Evolutionary conservation across 1,140 invertebrate genomes (phyloP).

Genomic region (Leptestheria dahalacensis): DNA sequence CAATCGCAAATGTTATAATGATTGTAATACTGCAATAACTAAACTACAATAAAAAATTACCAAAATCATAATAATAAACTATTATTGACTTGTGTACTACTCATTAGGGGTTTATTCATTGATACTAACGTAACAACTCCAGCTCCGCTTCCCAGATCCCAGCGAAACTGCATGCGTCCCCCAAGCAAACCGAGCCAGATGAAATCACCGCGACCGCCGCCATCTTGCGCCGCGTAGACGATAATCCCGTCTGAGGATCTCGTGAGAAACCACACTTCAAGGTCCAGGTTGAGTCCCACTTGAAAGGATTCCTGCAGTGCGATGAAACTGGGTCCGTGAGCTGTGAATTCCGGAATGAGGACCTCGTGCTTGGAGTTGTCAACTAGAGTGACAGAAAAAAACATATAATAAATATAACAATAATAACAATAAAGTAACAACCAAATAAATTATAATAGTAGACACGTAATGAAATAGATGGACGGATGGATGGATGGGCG

Average conservation of each 20-base stretch:
- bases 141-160: conserved; percentile 71
- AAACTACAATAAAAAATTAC: conserved; percentile 6
- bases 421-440: no score
- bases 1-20: not conserved
- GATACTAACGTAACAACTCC: conserved; percentile 81
- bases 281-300: conserved; percentile 55
- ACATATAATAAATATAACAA: no score
- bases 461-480: no score
- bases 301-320: conserved; percentile 58
- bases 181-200: conserved; percentile 65
- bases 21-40: conserved; percentile 9
- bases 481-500: no score
- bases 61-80: no score
- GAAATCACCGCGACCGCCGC: conserved; percentile 53
- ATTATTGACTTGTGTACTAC: no score
- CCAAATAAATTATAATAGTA: no score
- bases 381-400: no score
- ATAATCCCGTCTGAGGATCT: conserved; percentile 59
- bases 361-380: conserved; percentile 31
- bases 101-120: no score
- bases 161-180: conserved; percentile 63
- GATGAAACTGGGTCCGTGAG: conserved; percentile 50
- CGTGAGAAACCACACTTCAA: conserved; percentile 78
- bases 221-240: conserved; percentile 62
- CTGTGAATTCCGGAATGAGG: conserved; percentile 44